These are phyloP conservation scores for Zaprionus ornatus DNA, from an alignment of 1,140 invertebrate species.

Conservation along the genomic window DNA sequence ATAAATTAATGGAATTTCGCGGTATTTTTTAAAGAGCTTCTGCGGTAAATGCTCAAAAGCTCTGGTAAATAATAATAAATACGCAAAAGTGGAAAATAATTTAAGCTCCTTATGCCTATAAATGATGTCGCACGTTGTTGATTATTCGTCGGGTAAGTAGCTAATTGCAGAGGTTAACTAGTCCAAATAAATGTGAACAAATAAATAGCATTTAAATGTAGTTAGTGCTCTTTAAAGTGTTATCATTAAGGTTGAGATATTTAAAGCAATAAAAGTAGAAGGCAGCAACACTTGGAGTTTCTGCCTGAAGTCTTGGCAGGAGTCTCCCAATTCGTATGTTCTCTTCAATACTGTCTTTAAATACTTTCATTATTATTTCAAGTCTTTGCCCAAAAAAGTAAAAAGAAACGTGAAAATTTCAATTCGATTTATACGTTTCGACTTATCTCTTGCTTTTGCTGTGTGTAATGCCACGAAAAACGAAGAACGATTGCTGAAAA, in stretches of 20 bases:
- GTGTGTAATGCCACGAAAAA: slow-evolving; percentile 51
- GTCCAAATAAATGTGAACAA: background rate
- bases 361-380: too few species aligned
- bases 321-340: too few species aligned
- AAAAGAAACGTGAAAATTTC: background rate
- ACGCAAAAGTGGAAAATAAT: slow-evolving; percentile 38
- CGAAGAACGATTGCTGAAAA: slow-evolving; percentile 68
- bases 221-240: background rate
- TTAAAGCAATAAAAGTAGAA: background rate
- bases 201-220: background rate
- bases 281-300: too few species aligned
- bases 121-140: slow-evolving; percentile 32
- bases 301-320: too few species aligned
- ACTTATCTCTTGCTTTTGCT: slow-evolving; percentile 55
- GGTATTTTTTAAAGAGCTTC: slow-evolving; percentile 38
- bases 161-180: slow-evolving; percentile 20
- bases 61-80: slow-evolving; percentile 22
- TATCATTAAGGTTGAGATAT: background rate
- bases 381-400: too few species aligned
- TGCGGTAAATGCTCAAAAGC: slow-evolving; percentile 29
- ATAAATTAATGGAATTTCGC: slow-evolving; percentile 52
- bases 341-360: too few species aligned
- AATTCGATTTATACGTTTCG: background rate
- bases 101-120: slow-evolving; percentile 40
- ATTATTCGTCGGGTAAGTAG: slow-evolving; percentile 25